phyloP scores from a whole-genome alignment of 2,797 vertebrate species.

The Pseudochromis fuscus region DNA sequence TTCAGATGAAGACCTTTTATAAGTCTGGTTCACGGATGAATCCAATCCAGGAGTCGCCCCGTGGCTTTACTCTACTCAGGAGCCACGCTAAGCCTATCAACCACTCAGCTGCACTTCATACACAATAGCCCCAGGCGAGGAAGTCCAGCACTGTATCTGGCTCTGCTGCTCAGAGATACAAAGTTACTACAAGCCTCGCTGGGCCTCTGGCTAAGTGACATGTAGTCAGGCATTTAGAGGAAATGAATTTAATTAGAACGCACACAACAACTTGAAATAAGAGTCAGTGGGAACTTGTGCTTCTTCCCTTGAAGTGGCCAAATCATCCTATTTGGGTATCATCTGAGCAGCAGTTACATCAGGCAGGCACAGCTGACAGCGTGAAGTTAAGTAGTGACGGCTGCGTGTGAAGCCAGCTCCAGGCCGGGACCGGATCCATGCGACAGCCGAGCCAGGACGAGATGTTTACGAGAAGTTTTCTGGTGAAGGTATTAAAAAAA shows the following conservation, averaged over 20 bases:
- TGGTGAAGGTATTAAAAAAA: background rate
- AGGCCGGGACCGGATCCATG: constrained; percentile 41
- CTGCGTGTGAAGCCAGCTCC: constrained; percentile 51
- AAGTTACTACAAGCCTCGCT: constrained; percentile 52
- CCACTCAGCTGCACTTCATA: constrained; percentile 62
- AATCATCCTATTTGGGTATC: constrained; percentile 48
- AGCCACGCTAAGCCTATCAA: constrained; percentile 70
- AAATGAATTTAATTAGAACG: constrained; percentile 50
- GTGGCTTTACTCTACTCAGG: constrained; percentile 55
- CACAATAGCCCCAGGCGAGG: constrained; percentile 60
- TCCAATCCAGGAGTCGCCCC: constrained; percentile 30
- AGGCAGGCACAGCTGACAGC: constrained; percentile 35
- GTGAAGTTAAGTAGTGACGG: constrained; percentile 10
- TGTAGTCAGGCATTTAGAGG: constrained; percentile 61
- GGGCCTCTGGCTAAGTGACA: constrained; percentile 53
- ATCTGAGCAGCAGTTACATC: constrained; percentile 40
- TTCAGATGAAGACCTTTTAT: constrained; percentile 42
- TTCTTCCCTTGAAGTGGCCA: constrained; percentile 50
- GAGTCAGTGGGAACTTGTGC: constrained; percentile 27
- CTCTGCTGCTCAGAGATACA: constrained; percentile 62
- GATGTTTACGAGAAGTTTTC: too few species aligned
- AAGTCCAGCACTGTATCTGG: constrained; percentile 51
- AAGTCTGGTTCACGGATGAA: constrained; percentile 46
- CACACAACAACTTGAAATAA: constrained; percentile 33
- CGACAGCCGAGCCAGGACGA: constrained; percentile 44